These are phyloP conservation scores for Ichneumoninae sp. DNA, from an alignment of 2,888 invertebrate species.

Conservation along the genomic window DNA sequence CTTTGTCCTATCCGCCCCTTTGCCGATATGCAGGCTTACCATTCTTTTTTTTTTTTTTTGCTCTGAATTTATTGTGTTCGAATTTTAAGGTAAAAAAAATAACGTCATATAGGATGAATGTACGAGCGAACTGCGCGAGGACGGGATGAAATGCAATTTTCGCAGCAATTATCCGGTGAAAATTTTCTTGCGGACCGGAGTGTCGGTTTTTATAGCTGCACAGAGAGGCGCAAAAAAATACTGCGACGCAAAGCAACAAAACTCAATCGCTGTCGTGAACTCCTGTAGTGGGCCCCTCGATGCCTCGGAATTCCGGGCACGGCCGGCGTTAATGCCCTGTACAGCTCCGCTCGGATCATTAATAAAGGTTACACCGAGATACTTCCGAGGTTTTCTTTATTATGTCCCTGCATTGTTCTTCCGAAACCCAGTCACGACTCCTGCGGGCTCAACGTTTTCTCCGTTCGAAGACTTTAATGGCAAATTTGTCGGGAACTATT, in stretches of 20 bases:
- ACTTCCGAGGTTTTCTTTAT: not conserved
- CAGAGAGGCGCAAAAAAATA: not conserved
- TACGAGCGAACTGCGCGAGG: not conserved
- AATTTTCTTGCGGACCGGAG: not conserved
- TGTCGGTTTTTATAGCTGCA: not conserved
- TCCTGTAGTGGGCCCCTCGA: not conserved
- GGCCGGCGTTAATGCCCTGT: conserved; percentile 5
- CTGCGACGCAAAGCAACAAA: not conserved
- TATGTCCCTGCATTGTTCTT: conserved; percentile 8
- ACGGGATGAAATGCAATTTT: not conserved
- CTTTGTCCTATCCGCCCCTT: conserved; percentile 36
- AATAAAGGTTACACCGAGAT: conserved; percentile 30
- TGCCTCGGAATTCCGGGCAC: conserved; percentile 8
- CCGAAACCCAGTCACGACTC: conserved; percentile 24
- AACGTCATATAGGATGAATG: not conserved
- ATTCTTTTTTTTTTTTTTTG: conserved; percentile 50
- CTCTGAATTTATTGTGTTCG: conserved; percentile 32
- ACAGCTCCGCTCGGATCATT: conserved; percentile 13
- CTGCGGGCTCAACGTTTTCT: not conserved
- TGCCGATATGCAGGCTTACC: conserved; percentile 40
- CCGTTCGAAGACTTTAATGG: not conserved
- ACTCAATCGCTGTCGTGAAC: not conserved
- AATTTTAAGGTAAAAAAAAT: not conserved
- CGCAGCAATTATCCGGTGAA: not conserved
- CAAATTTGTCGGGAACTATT: not conserved